These are phyloP conservation scores for Steatocranus sp. DNA, from an alignment of 2,797 vertebrate genomes.

Conservation along the genomic window DNA sequence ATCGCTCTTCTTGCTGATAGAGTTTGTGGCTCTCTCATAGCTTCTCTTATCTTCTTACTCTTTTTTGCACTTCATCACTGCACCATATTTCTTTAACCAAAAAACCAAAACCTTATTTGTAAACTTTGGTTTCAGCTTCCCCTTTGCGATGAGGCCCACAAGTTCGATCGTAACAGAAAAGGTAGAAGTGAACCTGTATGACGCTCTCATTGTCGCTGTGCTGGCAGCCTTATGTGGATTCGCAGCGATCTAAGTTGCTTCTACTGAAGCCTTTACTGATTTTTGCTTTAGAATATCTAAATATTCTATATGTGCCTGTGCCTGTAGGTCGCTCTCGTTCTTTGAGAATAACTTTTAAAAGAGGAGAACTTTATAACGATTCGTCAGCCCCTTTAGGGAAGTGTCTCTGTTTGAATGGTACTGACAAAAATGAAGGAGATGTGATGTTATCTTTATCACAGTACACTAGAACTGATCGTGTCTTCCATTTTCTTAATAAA, in stretches of 20 bases:
- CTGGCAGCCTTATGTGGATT: neutral
- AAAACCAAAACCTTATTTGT: neutral
- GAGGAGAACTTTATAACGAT: slow-evolving; percentile 11
- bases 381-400: neutral
- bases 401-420: neutral
- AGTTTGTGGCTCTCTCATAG: neutral
- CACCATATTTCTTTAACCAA: neutral
- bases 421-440: neutral
- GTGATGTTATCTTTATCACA: neutral
- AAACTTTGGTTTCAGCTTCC: neutral
- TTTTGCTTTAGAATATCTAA: neutral
- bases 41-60: neutral
- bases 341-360: neutral
- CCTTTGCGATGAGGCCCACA: neutral
- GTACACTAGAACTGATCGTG: neutral
- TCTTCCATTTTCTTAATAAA: neutral
- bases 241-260: neutral
- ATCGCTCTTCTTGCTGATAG: neutral
- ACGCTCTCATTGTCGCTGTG: neutral
- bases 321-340: neutral
- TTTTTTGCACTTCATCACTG: neutral
- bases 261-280: neutral
- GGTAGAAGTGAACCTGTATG: neutral
- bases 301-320: neutral
- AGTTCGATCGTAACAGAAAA: neutral